Evolutionary conservation across 92 coral and sea anemone species (phyloP), one percentile per base, ranked within the genome.

Genomic region (Nematostella vectensis): DNA sequence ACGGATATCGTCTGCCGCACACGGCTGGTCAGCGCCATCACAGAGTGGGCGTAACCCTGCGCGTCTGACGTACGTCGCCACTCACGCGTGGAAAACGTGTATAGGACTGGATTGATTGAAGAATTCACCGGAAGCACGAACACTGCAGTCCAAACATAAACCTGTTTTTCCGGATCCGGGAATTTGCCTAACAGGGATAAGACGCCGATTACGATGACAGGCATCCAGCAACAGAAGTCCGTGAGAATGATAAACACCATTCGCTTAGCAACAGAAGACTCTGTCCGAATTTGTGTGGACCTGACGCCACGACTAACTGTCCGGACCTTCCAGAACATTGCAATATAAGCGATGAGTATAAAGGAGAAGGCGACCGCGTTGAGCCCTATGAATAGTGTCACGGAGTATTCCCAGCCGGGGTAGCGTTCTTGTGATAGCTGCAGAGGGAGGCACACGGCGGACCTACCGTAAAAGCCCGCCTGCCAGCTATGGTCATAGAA

Each of bases 201-300:
- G 48, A 82, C 22, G 3, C 89, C 71, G 4, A 82, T 56, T 10
- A 82, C 25, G 21, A 81, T 76, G 15, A 76, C 74, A 31, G 89
- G 89, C 73, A 81, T 63, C 89, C 89, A 81, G 47, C 89, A 81
- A 37, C 61, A 75, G 59, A 75, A 75, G 37, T 75, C 82, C 2
- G 82, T 67, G 11, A 68, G 50, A 38, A 81, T 70, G 13, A 81
- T 81, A 38, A 81, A 70, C 67, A 67, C 51, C 72, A 81, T 60
- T 56, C 83, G 47, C 39, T 63, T 67, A 26, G 89, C 89, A 12
- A 82, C 25, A 1, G 83, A 48, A 1, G 83, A 77, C 25, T 82
- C 84, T 1, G 52, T 59, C 26, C 76, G 76, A 50, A 61, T 44
- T 25, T 50, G 62, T 10, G 83, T 82, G 9, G 84, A 82, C 10